Evolutionary conservation across 2,113 vertebrate genomes (phyloP).

Genomic region (Phodopus roborovskii): DNA sequence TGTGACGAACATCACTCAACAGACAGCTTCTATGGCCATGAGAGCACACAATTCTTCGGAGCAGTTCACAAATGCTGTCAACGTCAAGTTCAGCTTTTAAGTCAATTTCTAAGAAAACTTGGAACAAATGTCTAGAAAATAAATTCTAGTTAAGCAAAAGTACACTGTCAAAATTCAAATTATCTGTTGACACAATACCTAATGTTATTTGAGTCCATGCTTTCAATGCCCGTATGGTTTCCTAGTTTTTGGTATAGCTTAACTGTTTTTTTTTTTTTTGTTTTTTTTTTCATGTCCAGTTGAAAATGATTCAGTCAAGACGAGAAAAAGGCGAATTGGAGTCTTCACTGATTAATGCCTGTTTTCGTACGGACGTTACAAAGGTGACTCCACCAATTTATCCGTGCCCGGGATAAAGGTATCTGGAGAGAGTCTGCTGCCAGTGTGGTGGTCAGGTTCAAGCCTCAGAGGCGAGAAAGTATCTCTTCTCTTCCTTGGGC

Average conservation of each 20-base stretch:
- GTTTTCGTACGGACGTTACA: not conserved
- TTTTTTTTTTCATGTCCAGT: not conserved
- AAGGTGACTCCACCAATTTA: not conserved
- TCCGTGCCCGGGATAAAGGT: not conserved
- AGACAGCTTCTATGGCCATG: not conserved
- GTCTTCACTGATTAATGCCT: not conserved
- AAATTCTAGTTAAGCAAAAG: slow-evolving; percentile 27
- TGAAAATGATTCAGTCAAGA: not conserved
- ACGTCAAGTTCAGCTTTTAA: slow-evolving; percentile 3
- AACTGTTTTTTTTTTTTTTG: not conserved
- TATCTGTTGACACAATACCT: not conserved
- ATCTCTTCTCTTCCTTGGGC: not conserved
- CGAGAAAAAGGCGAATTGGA: not conserved
- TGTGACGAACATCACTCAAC: not conserved
- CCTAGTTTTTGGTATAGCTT: not conserved
- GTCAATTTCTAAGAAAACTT: slow-evolving; percentile 27
- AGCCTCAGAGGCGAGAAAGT: not conserved
- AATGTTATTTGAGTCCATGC: not conserved
- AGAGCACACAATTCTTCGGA: not conserved
- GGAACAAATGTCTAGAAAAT: slow-evolving; percentile 22
- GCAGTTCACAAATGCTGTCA: not conserved
- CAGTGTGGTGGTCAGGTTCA: not conserved
- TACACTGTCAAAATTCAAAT: slow-evolving; percentile 7
- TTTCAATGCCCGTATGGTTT: not conserved
- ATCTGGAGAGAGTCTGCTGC: not conserved